phyloP scores from a whole-genome alignment of 2,888 invertebrate species.

The Lepeophtheirus nordmannii region DNA sequence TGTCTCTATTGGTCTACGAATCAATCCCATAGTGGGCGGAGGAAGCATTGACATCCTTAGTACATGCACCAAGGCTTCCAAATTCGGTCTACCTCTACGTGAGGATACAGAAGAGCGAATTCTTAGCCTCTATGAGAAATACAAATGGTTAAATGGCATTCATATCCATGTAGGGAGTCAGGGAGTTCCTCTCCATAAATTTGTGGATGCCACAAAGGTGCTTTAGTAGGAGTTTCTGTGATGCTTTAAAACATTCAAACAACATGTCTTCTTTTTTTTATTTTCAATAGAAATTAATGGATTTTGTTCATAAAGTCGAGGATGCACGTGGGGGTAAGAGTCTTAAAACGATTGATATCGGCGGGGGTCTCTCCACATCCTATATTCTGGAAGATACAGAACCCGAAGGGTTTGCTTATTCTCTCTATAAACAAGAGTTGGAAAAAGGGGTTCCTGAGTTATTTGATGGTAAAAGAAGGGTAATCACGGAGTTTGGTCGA shows the following conservation, averaged over 20 bases:
- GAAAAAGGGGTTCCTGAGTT: slow-evolving; percentile 9
- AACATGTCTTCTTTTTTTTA: background rate
- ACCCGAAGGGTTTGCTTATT: slow-evolving; percentile 19
- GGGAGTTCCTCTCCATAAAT: slow-evolving; percentile 17
- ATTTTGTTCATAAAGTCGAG: slow-evolving; percentile 18
- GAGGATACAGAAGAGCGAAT: slow-evolving; percentile 21
- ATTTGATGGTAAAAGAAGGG: slow-evolving; percentile 7
- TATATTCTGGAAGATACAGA: slow-evolving; percentile 7
- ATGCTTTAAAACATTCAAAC: slow-evolving; percentile 7
- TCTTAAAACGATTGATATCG: slow-evolving; percentile 19
- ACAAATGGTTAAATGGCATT: slow-evolving; percentile 20
- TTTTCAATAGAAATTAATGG: slow-evolving; percentile 5
- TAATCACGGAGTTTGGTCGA: slow-evolving; percentile 24
- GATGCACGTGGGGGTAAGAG: background rate
- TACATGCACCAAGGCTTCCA: slow-evolving; percentile 17
- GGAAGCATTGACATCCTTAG: slow-evolving; percentile 20
- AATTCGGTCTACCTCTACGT: slow-evolving; percentile 22
- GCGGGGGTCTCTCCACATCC: slow-evolving; percentile 21
- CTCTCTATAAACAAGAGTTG: slow-evolving; percentile 14
- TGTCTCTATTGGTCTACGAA: slow-evolving; percentile 8
- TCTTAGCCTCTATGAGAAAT: background rate
- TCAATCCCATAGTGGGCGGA: slow-evolving; percentile 23
- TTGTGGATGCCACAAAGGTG: slow-evolving; percentile 21
- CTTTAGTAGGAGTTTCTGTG: background rate
- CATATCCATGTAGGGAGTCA: slow-evolving; percentile 25